Evolutionary conservation across 2,888 invertebrate species (phyloP).

Genomic region (Enchytraeus crypticus): DNA sequence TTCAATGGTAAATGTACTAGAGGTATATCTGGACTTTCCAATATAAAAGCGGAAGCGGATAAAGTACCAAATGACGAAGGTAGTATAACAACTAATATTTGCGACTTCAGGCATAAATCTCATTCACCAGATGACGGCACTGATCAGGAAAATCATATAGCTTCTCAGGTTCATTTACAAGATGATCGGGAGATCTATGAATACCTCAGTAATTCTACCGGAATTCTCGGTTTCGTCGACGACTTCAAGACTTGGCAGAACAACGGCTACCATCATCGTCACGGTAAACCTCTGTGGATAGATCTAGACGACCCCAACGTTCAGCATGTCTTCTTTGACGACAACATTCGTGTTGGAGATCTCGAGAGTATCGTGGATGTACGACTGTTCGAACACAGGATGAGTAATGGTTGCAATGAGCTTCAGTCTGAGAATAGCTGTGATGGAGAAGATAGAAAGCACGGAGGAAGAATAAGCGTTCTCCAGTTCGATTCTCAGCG

Average conservation of each 20-base stretch:
- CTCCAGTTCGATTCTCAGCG: too few species aligned
- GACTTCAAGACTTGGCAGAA: constrained; percentile 43
- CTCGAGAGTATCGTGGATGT: constrained; percentile 46
- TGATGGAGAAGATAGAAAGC: background rate
- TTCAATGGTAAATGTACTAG: too few species aligned
- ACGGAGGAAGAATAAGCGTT: too few species aligned
- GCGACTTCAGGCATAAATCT: background rate
- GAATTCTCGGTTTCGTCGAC: constrained; percentile 42
- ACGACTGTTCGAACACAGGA: constrained; percentile 32
- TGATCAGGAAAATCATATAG: background rate
- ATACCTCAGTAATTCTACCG: constrained; percentile 32
- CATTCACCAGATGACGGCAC: background rate
- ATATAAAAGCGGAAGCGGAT: too few species aligned
- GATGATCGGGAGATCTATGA: constrained; percentile 35
- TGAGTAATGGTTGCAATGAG: too few species aligned
- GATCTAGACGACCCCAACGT: constrained; percentile 34
- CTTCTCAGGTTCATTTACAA: constrained; percentile 19
- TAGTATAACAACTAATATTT: background rate
- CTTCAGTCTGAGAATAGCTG: too few species aligned
- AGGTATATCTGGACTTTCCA: background rate
- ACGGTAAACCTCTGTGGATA: constrained; percentile 44
- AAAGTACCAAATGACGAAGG: background rate
- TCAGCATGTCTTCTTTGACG: constrained; percentile 48
- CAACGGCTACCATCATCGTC: constrained; percentile 35
- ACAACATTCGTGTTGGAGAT: constrained; percentile 43